phyloP scores from a whole-genome alignment of 2,113 vertebrate genomes.

The Pachyramphus minor region DNA sequence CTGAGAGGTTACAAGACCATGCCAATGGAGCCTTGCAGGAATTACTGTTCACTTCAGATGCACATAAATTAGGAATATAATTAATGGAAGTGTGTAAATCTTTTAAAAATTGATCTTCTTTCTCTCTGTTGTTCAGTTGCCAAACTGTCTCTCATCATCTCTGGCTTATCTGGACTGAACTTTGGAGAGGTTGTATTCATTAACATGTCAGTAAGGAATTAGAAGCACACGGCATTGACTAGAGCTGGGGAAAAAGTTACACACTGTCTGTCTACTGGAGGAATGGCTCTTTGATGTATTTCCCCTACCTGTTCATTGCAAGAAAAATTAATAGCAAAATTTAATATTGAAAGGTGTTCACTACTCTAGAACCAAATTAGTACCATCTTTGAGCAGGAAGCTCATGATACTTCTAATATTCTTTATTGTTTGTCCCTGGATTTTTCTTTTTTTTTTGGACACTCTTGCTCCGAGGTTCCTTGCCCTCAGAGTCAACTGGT shows the following conservation, averaged over 20 bases:
- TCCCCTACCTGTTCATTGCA: neutral
- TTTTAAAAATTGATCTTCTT: slow-evolving; percentile 6
- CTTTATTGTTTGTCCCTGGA: neutral
- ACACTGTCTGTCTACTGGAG: accelerated
- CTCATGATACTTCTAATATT: neutral
- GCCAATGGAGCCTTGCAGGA: neutral
- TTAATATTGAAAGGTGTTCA: neutral
- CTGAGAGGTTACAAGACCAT: neutral
- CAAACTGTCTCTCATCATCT: neutral
- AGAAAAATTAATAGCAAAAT: neutral
- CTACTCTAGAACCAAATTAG: neutral
- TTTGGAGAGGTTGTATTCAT: neutral
- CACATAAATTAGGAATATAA: slow-evolving; percentile 4
- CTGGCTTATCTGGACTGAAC: neutral
- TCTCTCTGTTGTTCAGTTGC: neutral
- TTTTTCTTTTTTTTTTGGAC: neutral
- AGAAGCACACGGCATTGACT: neutral
- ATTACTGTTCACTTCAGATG: neutral
- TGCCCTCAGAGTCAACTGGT: neutral
- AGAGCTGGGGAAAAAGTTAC: neutral
- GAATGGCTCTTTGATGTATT: neutral
- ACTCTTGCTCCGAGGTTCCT: neutral
- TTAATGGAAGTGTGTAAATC: slow-evolving; percentile 2
- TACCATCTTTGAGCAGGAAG: neutral
- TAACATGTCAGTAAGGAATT: neutral